Base-by-base conservation (phyloP, 2,113 vertebrate genomes). In the Neotoma lepida region DNA sequence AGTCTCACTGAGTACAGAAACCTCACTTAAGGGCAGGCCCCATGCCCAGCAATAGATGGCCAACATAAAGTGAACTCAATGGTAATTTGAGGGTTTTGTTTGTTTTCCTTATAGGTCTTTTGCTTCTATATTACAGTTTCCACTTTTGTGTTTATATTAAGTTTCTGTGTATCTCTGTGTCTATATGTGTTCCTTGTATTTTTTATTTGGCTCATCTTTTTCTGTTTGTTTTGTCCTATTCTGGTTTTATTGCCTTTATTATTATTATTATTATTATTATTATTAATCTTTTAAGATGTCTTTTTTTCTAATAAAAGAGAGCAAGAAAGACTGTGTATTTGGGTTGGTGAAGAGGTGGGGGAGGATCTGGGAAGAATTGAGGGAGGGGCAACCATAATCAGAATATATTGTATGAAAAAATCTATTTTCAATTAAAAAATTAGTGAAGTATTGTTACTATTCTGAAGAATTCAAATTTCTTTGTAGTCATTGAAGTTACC, bases 401-500 rank as follows among this genome's bases (percentile, higher is more conserved):
- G n/a, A 73, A 41, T 24, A 41, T 24, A 73, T 41, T 41, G 9
- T 24, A 41, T 73, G n/a, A 41, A 73, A 39, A 22, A 73, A 70
- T 70, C 9, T 26, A 12, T 41, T 74, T 73, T 44, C 4, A 74
- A n/a, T 9, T 74, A 44, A 44, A 68, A 44, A 87, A 85, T 26
- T 41, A 84, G 77, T 41, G 12, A 46, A 77, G 7, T 20, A 88
- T 61, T 92, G 64, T 4, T 86, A 70, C 6, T 49, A 13, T 35
- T 95, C 6, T 90, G 66, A 63, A 63, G 35, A 74, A 49, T 35
- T 3, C 12, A 54, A 51, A 15, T 24, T 8, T 68, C 22, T 88
- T 95, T 33, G 33, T 91, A 28, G 78, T 85, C 9, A 77, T 9
- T 93, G 24, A 88, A 73, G 51, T 94, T 28, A 92, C 24, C 12